phyloP scores from a whole-genome alignment of 2,888 invertebrate species.

The Apotomis turbidana region DNA sequence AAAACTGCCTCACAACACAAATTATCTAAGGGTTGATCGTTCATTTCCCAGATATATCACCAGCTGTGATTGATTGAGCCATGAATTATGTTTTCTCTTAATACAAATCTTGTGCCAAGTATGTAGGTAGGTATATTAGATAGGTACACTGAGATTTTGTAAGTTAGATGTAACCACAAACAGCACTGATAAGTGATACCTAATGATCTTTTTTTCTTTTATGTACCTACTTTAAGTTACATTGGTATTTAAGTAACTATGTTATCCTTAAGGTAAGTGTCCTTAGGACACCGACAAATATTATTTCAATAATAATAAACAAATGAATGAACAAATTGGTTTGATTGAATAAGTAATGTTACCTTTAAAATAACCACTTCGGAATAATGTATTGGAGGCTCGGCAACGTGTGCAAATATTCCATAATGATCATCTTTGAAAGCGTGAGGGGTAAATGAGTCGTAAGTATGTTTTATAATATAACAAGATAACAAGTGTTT shows the following conservation, averaged over 20 bases:
- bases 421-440: too few species aligned
- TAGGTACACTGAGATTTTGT: conserved; percentile 21
- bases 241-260: neutral
- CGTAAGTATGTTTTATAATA: too few species aligned
- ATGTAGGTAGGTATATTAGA: neutral
- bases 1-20: neutral
- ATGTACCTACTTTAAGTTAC: neutral
- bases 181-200: conserved; percentile 17
- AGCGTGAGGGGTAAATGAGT: too few species aligned
- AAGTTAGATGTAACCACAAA: conserved; percentile 6
- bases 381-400: too few species aligned
- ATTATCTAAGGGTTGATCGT: neutral
- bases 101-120: conserved; percentile 24
- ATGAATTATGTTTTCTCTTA: neutral
- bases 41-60: too few species aligned
- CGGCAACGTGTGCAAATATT: too few species aligned
- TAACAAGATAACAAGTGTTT: too few species aligned
- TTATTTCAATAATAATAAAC: conserved; percentile 9
- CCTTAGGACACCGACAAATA: neutral
- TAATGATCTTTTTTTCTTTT: neutral
- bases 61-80: conserved; percentile 11
- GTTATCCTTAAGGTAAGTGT: neutral
- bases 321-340: neutral
- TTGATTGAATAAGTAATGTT: neutral
- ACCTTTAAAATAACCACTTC: conserved; percentile 6